Base-by-base conservation (phyloP, 2,888 invertebrate species). In the Tridacna crocea region DNA sequence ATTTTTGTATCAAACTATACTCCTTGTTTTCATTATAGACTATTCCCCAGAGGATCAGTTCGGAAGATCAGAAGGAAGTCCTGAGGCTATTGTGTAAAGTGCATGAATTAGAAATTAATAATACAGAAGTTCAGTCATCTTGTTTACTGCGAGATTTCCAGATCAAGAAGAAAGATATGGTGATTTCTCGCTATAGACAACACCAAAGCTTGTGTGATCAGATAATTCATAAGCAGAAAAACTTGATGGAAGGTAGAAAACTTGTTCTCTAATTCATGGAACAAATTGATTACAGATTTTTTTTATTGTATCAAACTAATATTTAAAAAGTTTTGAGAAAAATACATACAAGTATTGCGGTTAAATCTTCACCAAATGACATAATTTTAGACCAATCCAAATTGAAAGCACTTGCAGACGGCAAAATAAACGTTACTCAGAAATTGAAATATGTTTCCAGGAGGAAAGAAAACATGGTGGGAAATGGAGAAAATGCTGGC, bases 61-160 rank as follows among this genome's bases (percentile, higher is more conserved):
- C 97, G 83, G 97, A 97, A 75, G 98, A 98, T 87, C 98, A 99
- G 95, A 96, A 97, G 63, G 99, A 99, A 93, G 96, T 99, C 78
- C 94, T 98, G 80, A 96, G 97, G 27, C 95, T 99, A 72, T 96
- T 99, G 94, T 97, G 98, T 92, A 96, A 97, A 88, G 98, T 99
- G 60, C 98, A 99, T 93, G 98, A 98, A 94, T 95, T 98, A 78
- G 99, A 99, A 95, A 98, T 98, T 0, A 98, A 98, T 94, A 99
- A 94, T 82, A 92, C 95, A 48, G 98, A 98, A 90, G 95, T 98
- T 90, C 98, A 98, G 94, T 97, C 98, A 3, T 97, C 97, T 92
- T 95, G 97, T 55, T 95, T 98, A 79, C 97, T 98, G 70, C 96
- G 97, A 36, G 97, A 98, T 90, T 98, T 98, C 91, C 98, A 98